Evolutionary conservation across 1,140 invertebrate genomes (phyloP), one percentile per base, ranked within the genome.

Genomic region (Bombus polaris): DNA sequence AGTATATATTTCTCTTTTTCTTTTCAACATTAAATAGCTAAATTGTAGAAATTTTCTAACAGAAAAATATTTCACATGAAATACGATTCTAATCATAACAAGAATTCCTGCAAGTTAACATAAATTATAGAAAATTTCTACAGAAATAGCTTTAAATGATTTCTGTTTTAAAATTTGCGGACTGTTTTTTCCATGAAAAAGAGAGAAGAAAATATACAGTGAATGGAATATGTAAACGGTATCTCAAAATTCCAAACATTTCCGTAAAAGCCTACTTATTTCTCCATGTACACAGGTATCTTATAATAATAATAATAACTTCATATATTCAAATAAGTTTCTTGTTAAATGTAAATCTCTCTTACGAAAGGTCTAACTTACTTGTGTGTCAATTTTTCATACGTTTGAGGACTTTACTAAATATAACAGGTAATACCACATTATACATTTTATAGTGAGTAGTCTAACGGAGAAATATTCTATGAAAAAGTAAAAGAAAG

Each of bases 21-120:
- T 57, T 18, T 62, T 70, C 1, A 77, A 3, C 35, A 53, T 68
- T 39, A 32, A 53, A 1, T 4, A 12, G 18, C 35, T 18, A 83
- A 28, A 28, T 44, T 72, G 81, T 87, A 77, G 62, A 87, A 87
- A 86, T 65, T 86, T 79, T 70, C 74, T n/a, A 35, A 47, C 13
- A 47, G 3, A 22, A 47, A 35, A 9, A 15, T 35, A 75, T 76
- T 9, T 62, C 39, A 4, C 13, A 4, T 22, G 32, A 3, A n/a
- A 73, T 22, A 25, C 15, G 5, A 25, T n/a, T 13, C 59, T 2
- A 13, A 5, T 28, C 18, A 0, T 22, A 8, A 53, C 25, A 1
- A 57, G 42, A 22, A 22, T 42, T 35, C 2, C 18, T 42, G 1
- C 22, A 42, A 62, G 3, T 44, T 9, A 8, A 9, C 3, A 15